Evolutionary conservation across 1,140 invertebrate genomes (phyloP).

Genomic region (Drosophila eugracilis): DNA sequence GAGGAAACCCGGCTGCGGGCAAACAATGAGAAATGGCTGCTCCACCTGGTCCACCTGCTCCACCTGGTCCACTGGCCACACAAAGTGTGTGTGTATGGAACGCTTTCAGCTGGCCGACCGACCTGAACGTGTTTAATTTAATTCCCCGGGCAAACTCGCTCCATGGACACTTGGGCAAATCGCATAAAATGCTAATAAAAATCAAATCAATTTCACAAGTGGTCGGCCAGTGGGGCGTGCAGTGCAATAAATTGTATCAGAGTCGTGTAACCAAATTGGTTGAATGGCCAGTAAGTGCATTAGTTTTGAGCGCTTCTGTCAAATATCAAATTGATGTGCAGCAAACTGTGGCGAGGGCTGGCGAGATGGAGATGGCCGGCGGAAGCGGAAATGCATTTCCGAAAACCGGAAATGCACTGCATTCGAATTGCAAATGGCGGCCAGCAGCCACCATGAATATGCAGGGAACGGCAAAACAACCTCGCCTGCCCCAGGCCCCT

Average conservation of each 20-base stretch:
- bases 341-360: slow-evolving; percentile 19
- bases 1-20: slow-evolving; percentile 23
- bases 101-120: slow-evolving; percentile 7
- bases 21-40: slow-evolving; percentile 46
- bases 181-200: slow-evolving; percentile 74
- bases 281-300: slow-evolving; percentile 78
- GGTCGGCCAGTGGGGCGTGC: slow-evolving; percentile 45
- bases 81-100: slow-evolving; percentile 4
- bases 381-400: slow-evolving; percentile 79
- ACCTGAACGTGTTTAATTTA: slow-evolving; percentile 53
- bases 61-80: slow-evolving; percentile 20
- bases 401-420: slow-evolving; percentile 76
- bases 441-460: slow-evolving; percentile 15
- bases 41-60: slow-evolving; percentile 24
- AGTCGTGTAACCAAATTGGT: slow-evolving; percentile 77
- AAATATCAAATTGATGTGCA: slow-evolving; percentile 71
- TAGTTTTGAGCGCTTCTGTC: slow-evolving; percentile 59
- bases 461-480: background rate
- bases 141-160: slow-evolving; percentile 22
- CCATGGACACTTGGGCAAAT: slow-evolving; percentile 44
- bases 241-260: slow-evolving; percentile 73
- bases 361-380: slow-evolving; percentile 28
- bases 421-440: slow-evolving; percentile 70
- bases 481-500: background rate
- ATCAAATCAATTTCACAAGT: slow-evolving; percentile 72